Base-by-base conservation (phyloP, 2,888 invertebrate genomes). In the Lottia gigantea region DNA sequence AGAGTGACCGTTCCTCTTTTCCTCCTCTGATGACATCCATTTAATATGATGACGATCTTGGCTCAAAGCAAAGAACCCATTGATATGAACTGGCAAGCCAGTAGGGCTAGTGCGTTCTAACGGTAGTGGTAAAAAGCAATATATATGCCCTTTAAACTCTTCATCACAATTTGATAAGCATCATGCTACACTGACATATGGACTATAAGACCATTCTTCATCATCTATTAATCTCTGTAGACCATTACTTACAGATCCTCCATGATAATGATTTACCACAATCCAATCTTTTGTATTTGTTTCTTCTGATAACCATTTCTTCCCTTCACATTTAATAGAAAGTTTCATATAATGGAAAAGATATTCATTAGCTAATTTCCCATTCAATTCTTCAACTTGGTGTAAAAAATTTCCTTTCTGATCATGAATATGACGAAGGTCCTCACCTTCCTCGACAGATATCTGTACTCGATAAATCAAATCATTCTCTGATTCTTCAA, bases 51-150 rank as follows among this genome's bases (percentile, higher is more conserved):
- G 79, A 23, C 86, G 76, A 72, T 85, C 85, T 65, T 84, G 84
- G 63, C 80, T 83, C 12, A 87, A 70, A 7, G 85, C 82, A 75
- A 87, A 86, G 72, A 78, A 85, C 11, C 85, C 86, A 73, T 86
- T 86, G 16, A 87, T 80, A 73, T 87, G 86, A 6, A 86, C 78
- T 0, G 86, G 86, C 15, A 86, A 78, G 8, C 87, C 86, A 2
- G 86, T 85, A n/a, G 80, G 74, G 63, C 78, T 79, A 62, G 78
- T 72, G 11, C 75, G 72, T 66, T 83, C 82, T 47, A 77, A 66
- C 6, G 87, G 85, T 23, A 87, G 79, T n/a, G 87, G 87, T 23
- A 87, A 76, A 70, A 86, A 85, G 69, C 86, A 86, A 72, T 84
- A 87, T 7, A 85, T 75, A 40, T 86, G 85, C 14, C 87, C 85